Conservation (phyloP, 2,113 vertebrate genomes). For the Saguinus midas region DNA sequence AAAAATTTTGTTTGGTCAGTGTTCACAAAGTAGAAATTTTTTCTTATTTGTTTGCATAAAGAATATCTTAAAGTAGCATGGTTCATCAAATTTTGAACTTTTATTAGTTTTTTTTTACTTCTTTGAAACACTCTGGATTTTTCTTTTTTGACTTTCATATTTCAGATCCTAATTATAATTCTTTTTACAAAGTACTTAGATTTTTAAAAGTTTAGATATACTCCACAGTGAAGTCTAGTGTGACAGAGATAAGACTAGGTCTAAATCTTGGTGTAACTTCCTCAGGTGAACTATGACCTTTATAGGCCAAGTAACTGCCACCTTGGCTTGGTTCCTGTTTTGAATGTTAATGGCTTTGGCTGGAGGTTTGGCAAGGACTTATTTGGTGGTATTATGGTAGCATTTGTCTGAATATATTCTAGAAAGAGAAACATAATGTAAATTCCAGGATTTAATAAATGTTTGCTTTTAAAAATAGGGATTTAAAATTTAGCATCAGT, state of each 20-base stretch:
- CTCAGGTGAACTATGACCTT: conserved; percentile 8
- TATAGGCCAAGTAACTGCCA: neutral
- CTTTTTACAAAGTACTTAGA: neutral
- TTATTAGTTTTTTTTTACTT: neutral
- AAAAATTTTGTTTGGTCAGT: neutral
- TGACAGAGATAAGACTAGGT: neutral
- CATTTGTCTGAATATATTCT: neutral
- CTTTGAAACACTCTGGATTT: neutral
- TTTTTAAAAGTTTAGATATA: neutral
- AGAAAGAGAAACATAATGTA: neutral
- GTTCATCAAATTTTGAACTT: conserved; percentile 11
- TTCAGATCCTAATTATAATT: conserved; percentile 25
- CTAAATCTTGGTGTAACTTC: neutral
- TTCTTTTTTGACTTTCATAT: neutral
- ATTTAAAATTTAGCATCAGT: conserved; percentile 15
- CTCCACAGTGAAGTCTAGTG: neutral
- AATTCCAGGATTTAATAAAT: conserved; percentile 18
- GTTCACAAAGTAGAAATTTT: neutral
- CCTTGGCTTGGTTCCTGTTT: neutral
- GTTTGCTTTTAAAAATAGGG: neutral
- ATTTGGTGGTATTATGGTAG: neutral
- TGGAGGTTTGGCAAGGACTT: neutral
- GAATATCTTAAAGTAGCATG: neutral
- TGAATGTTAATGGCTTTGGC: neutral
- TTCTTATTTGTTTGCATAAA: conserved; percentile 15